Percentiles rank a stretch among this genome's conserved stretches.
phyloP scores from a whole-genome alignment of 2,888 invertebrate species.

The Lepidochitona cinerea region DNA sequence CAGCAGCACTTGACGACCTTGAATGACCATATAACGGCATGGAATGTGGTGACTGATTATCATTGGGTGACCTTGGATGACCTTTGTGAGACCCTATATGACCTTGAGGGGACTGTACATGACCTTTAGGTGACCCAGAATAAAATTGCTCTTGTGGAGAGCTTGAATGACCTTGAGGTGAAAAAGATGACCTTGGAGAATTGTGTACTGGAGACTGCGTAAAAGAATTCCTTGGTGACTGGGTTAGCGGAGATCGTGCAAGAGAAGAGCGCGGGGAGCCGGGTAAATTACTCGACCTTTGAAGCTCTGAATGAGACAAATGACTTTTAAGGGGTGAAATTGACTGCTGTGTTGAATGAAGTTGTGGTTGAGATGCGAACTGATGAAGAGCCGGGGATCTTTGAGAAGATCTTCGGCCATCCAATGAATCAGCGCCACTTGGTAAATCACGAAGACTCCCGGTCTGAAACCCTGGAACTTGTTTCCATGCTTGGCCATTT shows the following conservation, averaged over 20 bases:
- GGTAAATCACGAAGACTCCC: not conserved
- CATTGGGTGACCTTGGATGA: no score
- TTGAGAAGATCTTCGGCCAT: not conserved
- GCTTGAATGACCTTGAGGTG: slow-evolving; percentile 11
- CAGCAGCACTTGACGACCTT: not conserved
- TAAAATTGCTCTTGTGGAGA: no score
- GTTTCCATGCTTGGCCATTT: not conserved
- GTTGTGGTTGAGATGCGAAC: not conserved
- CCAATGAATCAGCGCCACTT: not conserved
- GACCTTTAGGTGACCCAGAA: no score
- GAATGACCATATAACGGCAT: no score
- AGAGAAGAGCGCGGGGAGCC: not conserved
- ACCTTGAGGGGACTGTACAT: no score
- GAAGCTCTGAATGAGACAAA: not conserved
- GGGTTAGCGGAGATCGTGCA: not conserved
- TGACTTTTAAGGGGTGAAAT: not conserved
- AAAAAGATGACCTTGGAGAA: slow-evolving; percentile 13
- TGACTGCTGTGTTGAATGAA: not conserved
- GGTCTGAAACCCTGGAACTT: not conserved
- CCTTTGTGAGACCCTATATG: no score
- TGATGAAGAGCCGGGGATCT: not conserved
- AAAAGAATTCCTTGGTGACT: not conserved
- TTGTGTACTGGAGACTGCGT: not conserved
- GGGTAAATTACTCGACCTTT: not conserved
- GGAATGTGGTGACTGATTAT: no score